Conservation (phyloP, 2,888 invertebrate genomes). For the Lacanobia wlatinum region DNA sequence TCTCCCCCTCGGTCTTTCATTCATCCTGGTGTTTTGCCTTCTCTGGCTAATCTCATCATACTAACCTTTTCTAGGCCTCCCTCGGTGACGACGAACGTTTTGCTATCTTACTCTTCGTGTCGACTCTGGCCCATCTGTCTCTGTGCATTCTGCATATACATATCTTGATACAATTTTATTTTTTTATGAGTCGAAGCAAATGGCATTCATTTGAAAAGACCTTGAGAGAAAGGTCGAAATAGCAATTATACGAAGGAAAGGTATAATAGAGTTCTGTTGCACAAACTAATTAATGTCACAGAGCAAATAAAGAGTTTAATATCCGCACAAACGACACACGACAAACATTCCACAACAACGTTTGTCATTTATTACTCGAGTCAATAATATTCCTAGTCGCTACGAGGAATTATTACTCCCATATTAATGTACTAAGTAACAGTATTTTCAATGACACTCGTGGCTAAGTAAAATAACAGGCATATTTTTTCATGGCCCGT, state of each 20-base stretch:
- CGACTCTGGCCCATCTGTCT: too few relatives aligned
- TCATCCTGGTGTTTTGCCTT: too few relatives aligned
- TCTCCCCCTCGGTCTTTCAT: too few relatives aligned
- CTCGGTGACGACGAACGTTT: too few relatives aligned
- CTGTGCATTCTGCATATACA: too few relatives aligned
- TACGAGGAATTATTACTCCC: constrained; percentile 27
- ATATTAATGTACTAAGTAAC: constrained; percentile 7
- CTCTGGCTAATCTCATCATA: too few relatives aligned
- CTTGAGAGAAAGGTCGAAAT: constrained; percentile 2
- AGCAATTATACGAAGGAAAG: constrained; percentile 48
- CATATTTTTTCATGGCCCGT: too few relatives aligned
- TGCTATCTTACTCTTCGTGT: too few relatives aligned
- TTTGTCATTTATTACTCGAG: constrained; percentile 71
- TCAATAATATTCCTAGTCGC: constrained; percentile 58
- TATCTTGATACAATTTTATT: neutral
- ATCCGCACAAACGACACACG: constrained; percentile 71
- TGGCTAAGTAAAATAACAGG: neutral
- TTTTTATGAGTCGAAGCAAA: constrained; percentile 10
- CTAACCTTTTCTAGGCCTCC: too few relatives aligned
- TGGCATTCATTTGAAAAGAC: constrained; percentile 2
- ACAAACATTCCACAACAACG: constrained; percentile 70
- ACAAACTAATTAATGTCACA: constrained; percentile 71
- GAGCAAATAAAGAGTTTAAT: constrained; percentile 76
- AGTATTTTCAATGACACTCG: neutral
- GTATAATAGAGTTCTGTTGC: constrained; percentile 57